A percentile compares a stretch with the other conserved stretches of the same genome.
These are phyloP conservation scores for Amblyornis subalaris DNA, from an alignment of 2,113 vertebrate genomes.

Conservation along the genomic window DNA sequence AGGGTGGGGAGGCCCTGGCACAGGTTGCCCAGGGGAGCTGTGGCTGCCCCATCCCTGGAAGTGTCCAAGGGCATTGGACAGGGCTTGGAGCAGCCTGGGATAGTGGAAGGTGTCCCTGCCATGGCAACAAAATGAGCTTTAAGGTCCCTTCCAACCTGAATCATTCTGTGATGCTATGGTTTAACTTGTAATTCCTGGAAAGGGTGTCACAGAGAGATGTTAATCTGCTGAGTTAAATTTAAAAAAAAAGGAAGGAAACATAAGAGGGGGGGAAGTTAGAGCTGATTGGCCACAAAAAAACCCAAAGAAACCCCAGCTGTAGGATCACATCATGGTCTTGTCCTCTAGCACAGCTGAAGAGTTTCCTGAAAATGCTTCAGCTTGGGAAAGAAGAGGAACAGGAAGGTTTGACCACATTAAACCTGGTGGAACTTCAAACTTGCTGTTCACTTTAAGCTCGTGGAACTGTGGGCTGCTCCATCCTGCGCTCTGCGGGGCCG, in stretches of 20 bases:
- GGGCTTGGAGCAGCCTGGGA: accelerated
- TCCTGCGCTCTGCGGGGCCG: background rate
- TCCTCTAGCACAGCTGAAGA: background rate
- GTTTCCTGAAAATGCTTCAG: background rate
- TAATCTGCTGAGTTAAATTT: background rate
- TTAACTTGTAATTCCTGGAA: background rate
- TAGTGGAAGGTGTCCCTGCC: background rate
- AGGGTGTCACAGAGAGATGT: background rate
- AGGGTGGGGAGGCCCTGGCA: background rate
- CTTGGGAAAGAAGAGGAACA: background rate
- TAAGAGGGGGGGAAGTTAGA: background rate
- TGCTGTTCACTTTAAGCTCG: background rate
- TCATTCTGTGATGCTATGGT: background rate
- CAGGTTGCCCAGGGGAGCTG: background rate
- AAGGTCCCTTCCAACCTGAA: background rate
- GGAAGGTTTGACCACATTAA: background rate
- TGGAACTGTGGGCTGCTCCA: background rate
- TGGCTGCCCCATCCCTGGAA: background rate
- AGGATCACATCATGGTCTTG: background rate
- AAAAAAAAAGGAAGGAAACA: background rate
- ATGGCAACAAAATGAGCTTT: background rate
- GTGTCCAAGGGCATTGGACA: accelerated
- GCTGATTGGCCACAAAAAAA: background rate
- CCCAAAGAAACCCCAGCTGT: background rate
- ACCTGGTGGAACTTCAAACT: background rate